Conservation (phyloP, 2,113 vertebrate genomes). For the Aplodontia rufa region DNA sequence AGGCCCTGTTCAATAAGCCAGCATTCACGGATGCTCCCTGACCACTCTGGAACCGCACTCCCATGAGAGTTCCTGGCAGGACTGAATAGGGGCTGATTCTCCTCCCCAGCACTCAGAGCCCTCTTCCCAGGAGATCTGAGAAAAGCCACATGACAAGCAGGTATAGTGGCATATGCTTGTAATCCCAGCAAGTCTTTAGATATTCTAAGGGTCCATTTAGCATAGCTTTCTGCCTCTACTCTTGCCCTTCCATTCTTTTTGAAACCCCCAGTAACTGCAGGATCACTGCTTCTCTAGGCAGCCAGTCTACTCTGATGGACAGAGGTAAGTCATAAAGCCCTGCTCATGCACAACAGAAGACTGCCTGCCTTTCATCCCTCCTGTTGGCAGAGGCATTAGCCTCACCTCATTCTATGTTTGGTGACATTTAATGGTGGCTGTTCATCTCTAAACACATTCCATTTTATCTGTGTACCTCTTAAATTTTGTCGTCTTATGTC, state of each 20-base stretch:
- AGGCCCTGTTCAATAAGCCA: neutral
- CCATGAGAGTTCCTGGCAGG: neutral
- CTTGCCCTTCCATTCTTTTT: neutral
- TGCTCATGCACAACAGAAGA: neutral
- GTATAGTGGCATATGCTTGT: neutral
- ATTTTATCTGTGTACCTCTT: neutral
- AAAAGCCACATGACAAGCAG: neutral
- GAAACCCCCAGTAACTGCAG: neutral
- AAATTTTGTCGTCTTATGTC: neutral
- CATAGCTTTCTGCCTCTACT: too few species aligned
- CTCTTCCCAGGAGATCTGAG: conserved; percentile 2
- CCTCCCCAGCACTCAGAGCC: neutral
- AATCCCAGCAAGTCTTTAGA: neutral
- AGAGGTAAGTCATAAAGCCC: neutral
- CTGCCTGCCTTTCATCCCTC: neutral
- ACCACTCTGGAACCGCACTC: neutral
- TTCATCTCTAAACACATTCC: neutral
- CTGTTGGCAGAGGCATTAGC: neutral
- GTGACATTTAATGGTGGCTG: neutral
- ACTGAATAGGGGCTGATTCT: neutral
- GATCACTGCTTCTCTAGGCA: neutral
- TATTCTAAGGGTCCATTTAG: neutral
- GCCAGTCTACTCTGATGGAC: neutral
- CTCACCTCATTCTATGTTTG: neutral
- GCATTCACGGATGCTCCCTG: neutral